These are phyloP conservation scores for Sminthurinus aureus DNA, from an alignment of 2,888 invertebrate species.

Conservation along the genomic window DNA sequence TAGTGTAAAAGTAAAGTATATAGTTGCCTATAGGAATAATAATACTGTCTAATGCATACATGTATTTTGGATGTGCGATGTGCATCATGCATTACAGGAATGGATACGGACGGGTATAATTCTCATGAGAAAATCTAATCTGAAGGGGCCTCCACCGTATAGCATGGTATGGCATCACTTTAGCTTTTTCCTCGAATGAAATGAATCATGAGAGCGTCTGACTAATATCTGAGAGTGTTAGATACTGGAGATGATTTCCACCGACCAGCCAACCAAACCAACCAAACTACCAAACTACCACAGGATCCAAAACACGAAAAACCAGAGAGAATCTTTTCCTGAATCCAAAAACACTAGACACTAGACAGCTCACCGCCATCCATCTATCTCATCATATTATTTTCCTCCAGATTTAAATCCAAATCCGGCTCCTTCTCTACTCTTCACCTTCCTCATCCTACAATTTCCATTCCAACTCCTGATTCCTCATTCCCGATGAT, in stretches of 20 bases:
- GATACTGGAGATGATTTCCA: conserved; percentile 28
- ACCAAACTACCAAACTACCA: no score
- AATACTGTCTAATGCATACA: not conserved
- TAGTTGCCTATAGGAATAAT: not conserved
- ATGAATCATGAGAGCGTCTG: conserved; percentile 33
- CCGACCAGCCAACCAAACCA: not conserved
- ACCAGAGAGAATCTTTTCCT: not conserved
- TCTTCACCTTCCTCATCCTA: no score
- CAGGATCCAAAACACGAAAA: no score
- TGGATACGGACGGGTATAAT: not conserved
- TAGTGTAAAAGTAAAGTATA: not conserved
- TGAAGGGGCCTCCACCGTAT: conserved; percentile 11
- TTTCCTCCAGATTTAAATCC: not conserved
- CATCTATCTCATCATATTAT: not conserved
- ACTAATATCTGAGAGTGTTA: not conserved
- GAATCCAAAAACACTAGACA: not conserved
- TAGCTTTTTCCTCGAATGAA: conserved; percentile 7
- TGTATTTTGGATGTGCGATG: not conserved
- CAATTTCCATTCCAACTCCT: not conserved
- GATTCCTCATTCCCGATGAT: not conserved
- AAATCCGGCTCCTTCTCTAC: not conserved
- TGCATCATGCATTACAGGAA: not conserved
- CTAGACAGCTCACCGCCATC: not conserved
- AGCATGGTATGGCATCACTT: not conserved
- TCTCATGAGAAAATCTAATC: conserved; percentile 37